Conservation (phyloP, 2,113 vertebrate species). For the Hemichromis elongatus region DNA sequence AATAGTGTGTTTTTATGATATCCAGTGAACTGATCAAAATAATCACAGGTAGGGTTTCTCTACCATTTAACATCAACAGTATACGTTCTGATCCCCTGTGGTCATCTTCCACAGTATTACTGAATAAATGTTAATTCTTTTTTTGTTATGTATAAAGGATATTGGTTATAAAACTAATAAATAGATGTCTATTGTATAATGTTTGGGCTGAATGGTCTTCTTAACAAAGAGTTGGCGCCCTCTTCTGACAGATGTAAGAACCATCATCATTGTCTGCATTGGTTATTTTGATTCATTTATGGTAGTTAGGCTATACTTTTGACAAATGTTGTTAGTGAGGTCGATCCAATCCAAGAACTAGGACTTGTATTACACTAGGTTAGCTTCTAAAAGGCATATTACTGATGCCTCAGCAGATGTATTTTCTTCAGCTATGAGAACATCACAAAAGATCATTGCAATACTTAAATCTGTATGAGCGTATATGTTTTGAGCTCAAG, state of each 20-base stretch:
- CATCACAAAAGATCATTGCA: not conserved
- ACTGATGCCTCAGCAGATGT: not conserved
- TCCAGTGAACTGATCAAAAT: not conserved
- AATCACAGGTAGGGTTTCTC: not conserved
- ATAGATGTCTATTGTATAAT: conserved; percentile 37
- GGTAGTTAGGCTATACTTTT: not conserved
- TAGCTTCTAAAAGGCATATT: not conserved
- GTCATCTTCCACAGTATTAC: conserved; percentile 37
- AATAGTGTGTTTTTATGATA: not conserved
- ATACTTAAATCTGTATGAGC: not conserved
- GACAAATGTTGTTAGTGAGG: not conserved
- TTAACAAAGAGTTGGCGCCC: not conserved
- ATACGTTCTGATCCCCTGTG: not conserved
- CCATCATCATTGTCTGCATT: not conserved
- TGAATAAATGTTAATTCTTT: conserved; percentile 58
- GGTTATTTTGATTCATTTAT: not conserved
- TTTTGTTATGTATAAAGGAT: conserved; percentile 30
- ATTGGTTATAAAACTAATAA: conserved; percentile 43
- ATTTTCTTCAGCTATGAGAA: not conserved
- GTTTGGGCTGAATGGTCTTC: not conserved
- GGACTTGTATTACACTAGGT: not conserved
- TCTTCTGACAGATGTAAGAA: not conserved
- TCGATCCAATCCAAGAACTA: not conserved
- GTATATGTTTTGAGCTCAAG: not conserved
- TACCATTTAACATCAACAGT: not conserved